phyloP scores from a whole-genome alignment of 35 echinoderm and acorn worm species.

The Apostichopus japonicus region DNA sequence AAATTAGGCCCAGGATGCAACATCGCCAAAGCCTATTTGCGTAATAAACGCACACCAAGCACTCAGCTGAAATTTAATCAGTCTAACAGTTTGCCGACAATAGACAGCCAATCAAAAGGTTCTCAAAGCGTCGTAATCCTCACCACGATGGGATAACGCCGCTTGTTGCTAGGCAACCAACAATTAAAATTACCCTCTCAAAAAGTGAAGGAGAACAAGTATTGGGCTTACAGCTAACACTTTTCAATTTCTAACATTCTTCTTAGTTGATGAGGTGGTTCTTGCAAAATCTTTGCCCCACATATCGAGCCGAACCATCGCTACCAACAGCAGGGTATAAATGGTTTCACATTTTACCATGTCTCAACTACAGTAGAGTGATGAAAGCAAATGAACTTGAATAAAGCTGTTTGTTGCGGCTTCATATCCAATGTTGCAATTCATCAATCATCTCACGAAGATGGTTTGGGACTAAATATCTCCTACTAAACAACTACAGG shows the following conservation, averaged over 20 bases:
- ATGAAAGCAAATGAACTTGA: too few relatives aligned
- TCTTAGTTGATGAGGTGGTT: background rate
- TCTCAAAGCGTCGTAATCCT: constrained; percentile 41
- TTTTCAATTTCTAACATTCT: constrained; percentile 30
- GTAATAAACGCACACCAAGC: constrained; percentile 28
- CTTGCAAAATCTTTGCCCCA: background rate
- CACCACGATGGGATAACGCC: constrained; percentile 26
- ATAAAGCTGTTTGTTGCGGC: too few relatives aligned
- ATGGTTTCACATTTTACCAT: too few relatives aligned
- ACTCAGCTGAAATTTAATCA: constrained; percentile 45
- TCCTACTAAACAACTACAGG: too few relatives aligned
- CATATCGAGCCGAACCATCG: background rate
- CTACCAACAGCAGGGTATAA: too few relatives aligned
- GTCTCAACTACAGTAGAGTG: too few relatives aligned
- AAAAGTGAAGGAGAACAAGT: constrained; percentile 40
- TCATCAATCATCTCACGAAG: too few relatives aligned
- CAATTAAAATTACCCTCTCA: constrained; percentile 40
- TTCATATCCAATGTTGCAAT: too few relatives aligned
- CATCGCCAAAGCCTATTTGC: constrained; percentile 28
- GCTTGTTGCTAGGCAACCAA: constrained; percentile 47
- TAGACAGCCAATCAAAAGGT: constrained; percentile 45
- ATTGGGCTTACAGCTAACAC: constrained; percentile 30
- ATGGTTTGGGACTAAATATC: too few relatives aligned
- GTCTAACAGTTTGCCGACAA: constrained; percentile 41
- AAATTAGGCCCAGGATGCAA: constrained; percentile 29